Evolutionary conservation across 1,140 invertebrate species (phyloP), one percentile per base, ranked within the genome.

Genomic region (Pachypsylla venusta): DNA sequence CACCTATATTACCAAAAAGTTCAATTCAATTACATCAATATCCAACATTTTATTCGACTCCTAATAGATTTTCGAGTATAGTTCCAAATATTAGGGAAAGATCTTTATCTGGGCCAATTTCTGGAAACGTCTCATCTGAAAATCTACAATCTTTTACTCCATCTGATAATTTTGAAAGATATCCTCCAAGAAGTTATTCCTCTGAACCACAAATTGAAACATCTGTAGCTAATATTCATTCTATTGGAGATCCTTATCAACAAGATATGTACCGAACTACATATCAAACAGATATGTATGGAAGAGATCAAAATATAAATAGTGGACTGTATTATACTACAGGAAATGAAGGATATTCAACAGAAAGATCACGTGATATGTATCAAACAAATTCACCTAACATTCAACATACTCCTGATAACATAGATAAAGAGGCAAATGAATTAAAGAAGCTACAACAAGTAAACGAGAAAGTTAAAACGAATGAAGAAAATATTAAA

Each of bases 31-130:
- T 48, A 22, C 42, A 48, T n/a, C n/a, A n/a, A 48, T 48, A 48
- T 22, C 42, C 42, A 48, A 10, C 42, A 48, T 48, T 19, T 19
- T 48, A 48, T n/a, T n/a, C 42, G 7, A 22, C 3, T 22, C 42
- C 16, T n/a, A 48, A 48, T 48, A 48, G 42, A 48, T 48, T 48
- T 19, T n/a, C 42, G 22, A 48, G 4, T 48, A 48, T n/a, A 48
- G 16, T 22, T 19, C 42, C 42, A 7, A 48, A n/a, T 48, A 48
- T 5, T 5, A n/a, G 42, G 5, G 42, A 48, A n/a, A 48, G 42
- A 48, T 22, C 42, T 4, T 10, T 48, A n/a, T 48, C 42, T 3
- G 42, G 22, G 16, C 42, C 42, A 5, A 48, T 19, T 19, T 48
- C 42, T 4, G 22, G 16, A 22, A 48, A 48, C 22, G 42, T 48